Base-by-base conservation (phyloP, 1,140 invertebrate genomes). In the Conopomorpha cramerella region DNA sequence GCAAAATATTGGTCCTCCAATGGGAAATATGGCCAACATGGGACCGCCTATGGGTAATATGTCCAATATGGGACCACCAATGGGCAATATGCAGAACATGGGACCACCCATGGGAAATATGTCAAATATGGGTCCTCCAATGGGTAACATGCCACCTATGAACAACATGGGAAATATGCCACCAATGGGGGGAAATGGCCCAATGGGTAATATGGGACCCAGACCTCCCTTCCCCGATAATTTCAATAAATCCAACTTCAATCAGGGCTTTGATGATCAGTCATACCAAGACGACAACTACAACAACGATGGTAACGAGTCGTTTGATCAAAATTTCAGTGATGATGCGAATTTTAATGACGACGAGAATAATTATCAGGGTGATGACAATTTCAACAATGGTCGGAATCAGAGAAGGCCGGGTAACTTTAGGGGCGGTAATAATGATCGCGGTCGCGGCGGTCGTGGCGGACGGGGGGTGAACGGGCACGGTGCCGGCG, bases 161-260 rank as follows among this genome's bases (percentile, higher is more conserved):
- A 50, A 50, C n/a, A 59, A 60, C 39, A 49, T 57, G 42, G 47
- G 16, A 2, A 37, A 37, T 11, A 37, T 37, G 35, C 30, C 30
- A 6, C 30, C 30, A 14, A 12, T 16, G 30, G 10, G 28, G 6
- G 16, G 7, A 3, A 8, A 4, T 14, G 12, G 3, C 8, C 13
- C 30, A 12, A 16, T 32, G 16, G 13, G 16, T 16, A 32, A 17
- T 11, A 38, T 28, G 30, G 8, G 49, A 18, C 56, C 50, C 25
- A 38, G 45, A 18, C 51, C 58, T 33, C 53, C 57, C 15, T 70
- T 59, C 35, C 14, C 43, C 29, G 66, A 70, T 26, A 70, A 71
- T 57, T 74, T 45, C 41, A 67, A 55, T 39, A 71, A 74, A 55
- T 49, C 52, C 8, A 48, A 53, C 34, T 73, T 46, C 48, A 56